phyloP scores from a whole-genome alignment of 2,888 invertebrate species.

The Zele albiditarsus region DNA sequence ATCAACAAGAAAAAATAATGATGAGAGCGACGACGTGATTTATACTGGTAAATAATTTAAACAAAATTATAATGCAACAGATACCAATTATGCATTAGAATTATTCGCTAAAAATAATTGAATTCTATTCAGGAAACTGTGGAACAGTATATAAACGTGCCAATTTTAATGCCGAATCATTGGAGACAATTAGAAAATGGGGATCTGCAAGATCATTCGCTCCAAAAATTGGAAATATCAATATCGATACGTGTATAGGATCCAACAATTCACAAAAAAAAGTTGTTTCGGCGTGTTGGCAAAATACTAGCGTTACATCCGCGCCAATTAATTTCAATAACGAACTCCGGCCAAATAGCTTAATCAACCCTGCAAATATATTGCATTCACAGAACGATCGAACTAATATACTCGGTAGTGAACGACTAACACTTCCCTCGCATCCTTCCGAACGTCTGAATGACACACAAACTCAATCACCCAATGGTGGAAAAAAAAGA shows the following conservation, averaged over 20 bases:
- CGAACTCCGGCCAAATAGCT: constrained; percentile 42
- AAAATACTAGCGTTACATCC: constrained; percentile 14
- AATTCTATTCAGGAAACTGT: constrained; percentile 35
- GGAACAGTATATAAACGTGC: constrained; percentile 5
- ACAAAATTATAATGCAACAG: background rate
- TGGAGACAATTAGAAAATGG: constrained; percentile 25
- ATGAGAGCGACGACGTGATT: constrained; percentile 1
- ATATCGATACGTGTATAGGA: background rate
- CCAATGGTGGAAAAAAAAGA: background rate
- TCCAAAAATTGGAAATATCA: constrained; percentile 16
- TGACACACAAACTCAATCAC: background rate
- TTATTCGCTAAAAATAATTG: constrained; percentile 13
- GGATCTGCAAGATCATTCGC: constrained; percentile 38
- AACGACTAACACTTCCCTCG: background rate
- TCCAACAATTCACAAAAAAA: background rate
- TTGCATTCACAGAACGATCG: background rate
- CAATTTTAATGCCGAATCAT: constrained; percentile 28
- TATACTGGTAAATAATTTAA: background rate
- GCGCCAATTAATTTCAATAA: constrained; percentile 44
- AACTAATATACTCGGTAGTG: background rate
- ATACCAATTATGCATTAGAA: constrained; percentile 1
- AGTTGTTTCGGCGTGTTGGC: constrained; percentile 1
- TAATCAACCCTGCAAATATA: background rate
- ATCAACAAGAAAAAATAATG: constrained; percentile 4
- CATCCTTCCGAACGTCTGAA: background rate